A percentile compares a stretch with the other conserved stretches of the same genome.
These are phyloP conservation scores for Microdon myrmicae DNA, from an alignment of 2,888 invertebrate species.

Conservation along the genomic window DNA sequence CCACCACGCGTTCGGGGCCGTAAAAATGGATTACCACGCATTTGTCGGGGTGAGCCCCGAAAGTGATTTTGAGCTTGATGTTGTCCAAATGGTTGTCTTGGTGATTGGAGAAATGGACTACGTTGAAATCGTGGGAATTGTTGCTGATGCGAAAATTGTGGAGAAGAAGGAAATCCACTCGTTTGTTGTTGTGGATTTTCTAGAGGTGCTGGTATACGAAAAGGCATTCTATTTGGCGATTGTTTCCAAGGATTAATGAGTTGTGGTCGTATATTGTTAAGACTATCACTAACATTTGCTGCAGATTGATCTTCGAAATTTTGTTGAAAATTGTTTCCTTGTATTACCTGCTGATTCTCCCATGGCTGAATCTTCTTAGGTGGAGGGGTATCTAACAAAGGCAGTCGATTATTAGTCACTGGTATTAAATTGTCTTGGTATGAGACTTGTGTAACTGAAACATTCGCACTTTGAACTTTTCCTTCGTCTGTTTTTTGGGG, in stretches of 20 bases:
- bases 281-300: conserved; percentile 6
- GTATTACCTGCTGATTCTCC: conserved; percentile 19
- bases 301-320: conserved; percentile 21
- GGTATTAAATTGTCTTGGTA: conserved; percentile 41
- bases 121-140: conserved; percentile 38
- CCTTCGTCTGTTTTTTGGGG: conserved; percentile 10
- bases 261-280: conserved; percentile 28
- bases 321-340: conserved; percentile 23
- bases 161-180: conserved; percentile 17
- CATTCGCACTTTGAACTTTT: background rate
- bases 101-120: conserved; percentile 41
- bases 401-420: conserved; percentile 35
- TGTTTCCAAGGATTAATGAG: conserved; percentile 43
- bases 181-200: conserved; percentile 27
- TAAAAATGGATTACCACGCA: conserved; percentile 37
- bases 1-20: conserved; percentile 51
- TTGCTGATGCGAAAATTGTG: conserved; percentile 33
- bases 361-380: conserved; percentile 10
- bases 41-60: conserved; percentile 36
- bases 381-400: conserved; percentile 35
- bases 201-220: conserved; percentile 35
- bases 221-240: conserved; percentile 33
- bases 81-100: conserved; percentile 42
- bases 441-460: conserved; percentile 7
- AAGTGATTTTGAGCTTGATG: conserved; percentile 32